Conservation (phyloP, 2,113 vertebrate species). For the Podarcis raffonei region DNA sequence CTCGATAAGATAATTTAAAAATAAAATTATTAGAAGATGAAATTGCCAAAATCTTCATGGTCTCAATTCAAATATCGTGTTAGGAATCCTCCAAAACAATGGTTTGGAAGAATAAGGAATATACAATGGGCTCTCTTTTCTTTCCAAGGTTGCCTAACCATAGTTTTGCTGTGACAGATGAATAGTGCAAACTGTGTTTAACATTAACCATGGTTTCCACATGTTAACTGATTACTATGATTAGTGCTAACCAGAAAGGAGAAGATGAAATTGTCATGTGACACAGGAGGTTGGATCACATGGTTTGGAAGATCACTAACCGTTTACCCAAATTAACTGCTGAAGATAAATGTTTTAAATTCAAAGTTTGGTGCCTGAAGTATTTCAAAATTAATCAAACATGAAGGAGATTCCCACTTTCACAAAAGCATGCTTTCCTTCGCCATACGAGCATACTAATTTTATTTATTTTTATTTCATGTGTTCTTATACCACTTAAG, state of each 20-base stretch:
- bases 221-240: not conserved
- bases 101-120: not conserved
- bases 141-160: not conserved
- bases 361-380: no score
- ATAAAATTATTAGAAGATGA: not conserved
- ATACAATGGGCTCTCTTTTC: no score
- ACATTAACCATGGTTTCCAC: not conserved
- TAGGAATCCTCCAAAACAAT: not conserved
- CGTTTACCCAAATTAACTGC: not conserved
- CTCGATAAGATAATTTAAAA: not conserved
- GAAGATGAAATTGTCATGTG: not conserved
- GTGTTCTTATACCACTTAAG: no score
- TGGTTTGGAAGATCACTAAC: not conserved
- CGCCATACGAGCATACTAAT: no score
- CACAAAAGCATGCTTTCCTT: no score
- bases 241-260: not conserved
- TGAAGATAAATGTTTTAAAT: no score
- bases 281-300: not conserved
- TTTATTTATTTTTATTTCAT: no score
- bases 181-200: not conserved
- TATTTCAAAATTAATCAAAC: no score
- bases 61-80: not conserved
- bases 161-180: not conserved
- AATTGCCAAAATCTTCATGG: not conserved
- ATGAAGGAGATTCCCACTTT: no score